Evolutionary conservation across 2,888 invertebrate genomes (phyloP).

Genomic region (Eumerus sabulonum): DNA sequence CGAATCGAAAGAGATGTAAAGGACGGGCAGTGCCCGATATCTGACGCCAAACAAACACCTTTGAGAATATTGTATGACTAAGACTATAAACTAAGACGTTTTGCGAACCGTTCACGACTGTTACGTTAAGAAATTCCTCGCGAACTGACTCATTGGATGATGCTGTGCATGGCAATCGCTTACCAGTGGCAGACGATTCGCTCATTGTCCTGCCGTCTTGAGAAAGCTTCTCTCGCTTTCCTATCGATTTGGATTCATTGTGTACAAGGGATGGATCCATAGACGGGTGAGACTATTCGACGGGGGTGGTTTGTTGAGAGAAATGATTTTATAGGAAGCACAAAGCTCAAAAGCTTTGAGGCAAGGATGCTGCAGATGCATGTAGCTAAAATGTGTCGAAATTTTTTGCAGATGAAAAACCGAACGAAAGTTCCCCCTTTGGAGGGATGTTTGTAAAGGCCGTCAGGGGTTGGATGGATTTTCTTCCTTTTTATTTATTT

Average conservation of each 20-base stretch:
- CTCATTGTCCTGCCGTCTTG: slow-evolving; percentile 41
- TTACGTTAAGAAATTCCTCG: slow-evolving; percentile 61
- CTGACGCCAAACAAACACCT: slow-evolving; percentile 17
- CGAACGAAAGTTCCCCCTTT: slow-evolving; percentile 56
- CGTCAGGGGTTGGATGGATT: too few relatives aligned
- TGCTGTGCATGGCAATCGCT: slow-evolving; percentile 60
- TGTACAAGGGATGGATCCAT: slow-evolving; percentile 7
- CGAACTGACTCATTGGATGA: slow-evolving; percentile 64
- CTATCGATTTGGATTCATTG: slow-evolving; percentile 52
- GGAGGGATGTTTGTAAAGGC: too few relatives aligned
- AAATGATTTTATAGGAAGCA: slow-evolving; percentile 48
- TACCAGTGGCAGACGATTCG: slow-evolving; percentile 26
- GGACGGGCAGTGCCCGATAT: slow-evolving; percentile 39
- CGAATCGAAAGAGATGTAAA: not conserved
- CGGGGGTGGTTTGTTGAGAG: slow-evolving; percentile 37
- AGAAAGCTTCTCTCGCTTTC: slow-evolving; percentile 51
- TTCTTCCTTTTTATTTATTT: not conserved
- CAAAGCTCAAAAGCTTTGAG: slow-evolving; percentile 40
- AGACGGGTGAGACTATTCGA: not conserved
- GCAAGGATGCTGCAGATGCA: slow-evolving; percentile 60
- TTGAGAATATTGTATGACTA: slow-evolving; percentile 3
- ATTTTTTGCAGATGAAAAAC: slow-evolving; percentile 64
- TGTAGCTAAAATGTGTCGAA: slow-evolving; percentile 44
- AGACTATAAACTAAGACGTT: slow-evolving; percentile 18
- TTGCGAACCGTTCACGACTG: slow-evolving; percentile 55